Evolutionary conservation across 2,797 vertebrate genomes (phyloP).

Genomic region (Urophycis tenuis): DNA sequence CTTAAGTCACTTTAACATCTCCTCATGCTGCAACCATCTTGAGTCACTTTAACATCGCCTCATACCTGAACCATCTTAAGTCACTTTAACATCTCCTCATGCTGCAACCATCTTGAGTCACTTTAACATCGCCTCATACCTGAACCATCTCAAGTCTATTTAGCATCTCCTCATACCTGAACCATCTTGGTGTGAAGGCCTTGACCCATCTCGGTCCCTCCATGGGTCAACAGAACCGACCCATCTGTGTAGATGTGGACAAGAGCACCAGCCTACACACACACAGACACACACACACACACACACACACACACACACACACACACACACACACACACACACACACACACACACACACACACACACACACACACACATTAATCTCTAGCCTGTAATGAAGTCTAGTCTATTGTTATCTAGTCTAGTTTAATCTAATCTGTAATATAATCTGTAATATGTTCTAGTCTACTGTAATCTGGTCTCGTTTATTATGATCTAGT

Average conservation of each 20-base stretch:
- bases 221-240: constrained; percentile 88
- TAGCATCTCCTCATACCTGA: constrained; percentile 67
- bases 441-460: neutral
- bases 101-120: neutral
- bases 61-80: neutral
- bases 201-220: constrained; percentile 96
- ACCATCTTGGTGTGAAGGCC: constrained; percentile 97
- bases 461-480: neutral
- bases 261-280: constrained; percentile 82
- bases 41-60: neutral
- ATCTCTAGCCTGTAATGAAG: neutral
- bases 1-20: neutral
- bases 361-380: neutral
- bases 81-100: neutral
- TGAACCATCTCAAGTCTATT: neutral
- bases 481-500: neutral
- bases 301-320: neutral
- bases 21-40: neutral
- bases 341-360: too few relatives aligned
- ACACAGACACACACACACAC: neutral
- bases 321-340: neutral
- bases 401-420: neutral
- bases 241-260: constrained; percentile 91
- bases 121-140: neutral
- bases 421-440: too few relatives aligned